Conservation (phyloP, 64 coral and sea anemone genomes). For the Pachyseris speciosa region DNA sequence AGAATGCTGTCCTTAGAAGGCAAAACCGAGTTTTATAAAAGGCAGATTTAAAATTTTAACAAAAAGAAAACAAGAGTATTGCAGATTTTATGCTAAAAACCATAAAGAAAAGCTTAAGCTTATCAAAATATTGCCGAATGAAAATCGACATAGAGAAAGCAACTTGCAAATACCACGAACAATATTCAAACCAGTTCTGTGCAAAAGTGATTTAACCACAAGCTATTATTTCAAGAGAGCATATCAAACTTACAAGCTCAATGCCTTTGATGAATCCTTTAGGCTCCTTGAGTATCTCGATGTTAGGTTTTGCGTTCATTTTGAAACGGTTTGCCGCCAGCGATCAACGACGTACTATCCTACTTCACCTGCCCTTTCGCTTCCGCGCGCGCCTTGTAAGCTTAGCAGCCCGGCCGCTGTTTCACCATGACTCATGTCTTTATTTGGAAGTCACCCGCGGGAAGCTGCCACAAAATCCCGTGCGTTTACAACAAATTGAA, state of each 20-base stretch:
- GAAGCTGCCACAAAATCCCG: too few species aligned
- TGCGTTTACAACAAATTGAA: too few species aligned
- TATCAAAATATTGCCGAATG: too few species aligned
- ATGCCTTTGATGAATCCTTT: slow-evolving; percentile 96
- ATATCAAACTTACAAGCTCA: slow-evolving; percentile 81
- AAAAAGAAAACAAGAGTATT: too few species aligned
- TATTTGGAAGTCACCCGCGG: background rate
- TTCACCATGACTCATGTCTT: background rate
- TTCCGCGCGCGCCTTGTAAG: slow-evolving; percentile 23
- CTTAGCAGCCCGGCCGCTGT: background rate
- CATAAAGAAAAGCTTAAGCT: too few species aligned
- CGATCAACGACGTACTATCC: background rate
- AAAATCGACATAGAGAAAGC: background rate
- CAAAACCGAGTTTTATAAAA: too few species aligned
- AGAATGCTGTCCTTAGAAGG: too few species aligned
- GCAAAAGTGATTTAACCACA: background rate
- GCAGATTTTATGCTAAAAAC: too few species aligned
- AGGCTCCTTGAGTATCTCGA: slow-evolving; percentile 91
- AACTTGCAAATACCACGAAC: background rate
- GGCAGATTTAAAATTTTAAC: too few species aligned
- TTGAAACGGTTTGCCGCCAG: background rate
- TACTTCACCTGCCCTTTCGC: background rate
- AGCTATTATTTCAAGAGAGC: background rate
- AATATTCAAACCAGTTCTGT: background rate
- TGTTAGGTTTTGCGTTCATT: slow-evolving; percentile 70